Percentiles rank a stretch among this genome's conserved stretches.
phyloP scores from a whole-genome alignment of 2,888 invertebrate species.

The Drosophila kokeensis region DNA sequence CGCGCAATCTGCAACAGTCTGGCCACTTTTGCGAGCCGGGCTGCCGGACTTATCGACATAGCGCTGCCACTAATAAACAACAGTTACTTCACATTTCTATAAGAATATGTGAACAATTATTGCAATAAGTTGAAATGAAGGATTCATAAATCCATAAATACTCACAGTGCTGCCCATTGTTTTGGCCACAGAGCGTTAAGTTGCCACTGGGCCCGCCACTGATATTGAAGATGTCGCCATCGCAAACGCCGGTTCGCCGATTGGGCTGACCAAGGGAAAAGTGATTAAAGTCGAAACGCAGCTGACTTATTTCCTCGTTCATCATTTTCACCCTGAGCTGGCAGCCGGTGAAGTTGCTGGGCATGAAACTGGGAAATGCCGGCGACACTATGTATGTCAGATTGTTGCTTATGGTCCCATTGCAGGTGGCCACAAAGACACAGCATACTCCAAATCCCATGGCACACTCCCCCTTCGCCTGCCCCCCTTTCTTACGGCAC shows the following conservation, averaged over 20 bases:
- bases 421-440: conserved; percentile 91
- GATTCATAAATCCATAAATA: conserved; percentile 38
- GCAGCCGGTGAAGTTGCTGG: conserved; percentile 88
- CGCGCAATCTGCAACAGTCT: neutral
- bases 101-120: too few relatives aligned
- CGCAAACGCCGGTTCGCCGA: conserved; percentile 91
- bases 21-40: neutral
- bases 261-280: conserved; percentile 94
- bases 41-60: neutral
- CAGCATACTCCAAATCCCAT: conserved; percentile 94
- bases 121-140: neutral
- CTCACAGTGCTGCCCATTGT: conserved; percentile 93
- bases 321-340: conserved; percentile 90
- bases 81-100: neutral
- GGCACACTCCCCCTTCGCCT: conserved; percentile 91
- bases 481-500: conserved; percentile 90
- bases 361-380: conserved; percentile 91
- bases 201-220: conserved; percentile 86
- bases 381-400: conserved; percentile 93
- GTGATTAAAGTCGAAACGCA: conserved; percentile 93
- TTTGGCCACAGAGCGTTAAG: conserved; percentile 91
- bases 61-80: neutral
- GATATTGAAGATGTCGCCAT: conserved; percentile 90
- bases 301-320: conserved; percentile 92
- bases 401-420: conserved; percentile 90